phyloP scores from a whole-genome alignment of 2,113 vertebrate genomes.

The Atractosteus spatula region DNA sequence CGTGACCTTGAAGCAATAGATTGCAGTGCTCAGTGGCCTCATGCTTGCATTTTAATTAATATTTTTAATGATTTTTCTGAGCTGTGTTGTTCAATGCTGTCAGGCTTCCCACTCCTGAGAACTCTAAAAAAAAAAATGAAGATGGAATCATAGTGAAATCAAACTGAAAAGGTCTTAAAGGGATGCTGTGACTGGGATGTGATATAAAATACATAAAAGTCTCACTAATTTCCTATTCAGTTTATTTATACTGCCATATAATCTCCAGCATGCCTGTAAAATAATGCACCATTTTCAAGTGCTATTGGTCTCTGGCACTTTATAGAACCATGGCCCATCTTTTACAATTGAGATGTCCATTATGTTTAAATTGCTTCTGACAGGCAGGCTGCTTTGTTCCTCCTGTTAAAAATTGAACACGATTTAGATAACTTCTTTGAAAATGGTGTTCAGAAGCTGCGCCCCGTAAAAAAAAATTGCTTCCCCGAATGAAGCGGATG shows the following conservation, averaged over 20 bases:
- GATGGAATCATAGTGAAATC: neutral
- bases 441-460: slow-evolving; percentile 21
- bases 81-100: neutral
- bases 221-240: neutral
- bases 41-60: slow-evolving; percentile 16
- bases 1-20: slow-evolving; percentile 14
- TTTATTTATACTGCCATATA: neutral
- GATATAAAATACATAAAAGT: neutral
- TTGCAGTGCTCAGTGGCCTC: slow-evolving; percentile 1
- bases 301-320: slow-evolving; percentile 11
- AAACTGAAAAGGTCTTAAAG: neutral
- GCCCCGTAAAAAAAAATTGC: slow-evolving; percentile 13
- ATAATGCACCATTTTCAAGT: slow-evolving; percentile 8
- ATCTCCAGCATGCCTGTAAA: neutral
- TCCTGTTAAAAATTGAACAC: slow-evolving; percentile 20
- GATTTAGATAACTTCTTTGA: slow-evolving; percentile 20
- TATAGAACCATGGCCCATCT: slow-evolving; percentile 5
- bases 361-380: slow-evolving; percentile 24
- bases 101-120: neutral
- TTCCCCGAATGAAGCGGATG: slow-evolving; percentile 5
- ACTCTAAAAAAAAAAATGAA: neutral
- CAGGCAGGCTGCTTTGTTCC: slow-evolving; percentile 6
- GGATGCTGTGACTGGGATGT: neutral
- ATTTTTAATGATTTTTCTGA: slow-evolving; percentile 9
- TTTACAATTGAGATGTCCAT: slow-evolving; percentile 24